A percentile compares a stretch with the other conserved stretches of the same genome.
Evolutionary conservation across 2,113 vertebrate species (phyloP).

Genomic region (Blennius ocellaris): DNA sequence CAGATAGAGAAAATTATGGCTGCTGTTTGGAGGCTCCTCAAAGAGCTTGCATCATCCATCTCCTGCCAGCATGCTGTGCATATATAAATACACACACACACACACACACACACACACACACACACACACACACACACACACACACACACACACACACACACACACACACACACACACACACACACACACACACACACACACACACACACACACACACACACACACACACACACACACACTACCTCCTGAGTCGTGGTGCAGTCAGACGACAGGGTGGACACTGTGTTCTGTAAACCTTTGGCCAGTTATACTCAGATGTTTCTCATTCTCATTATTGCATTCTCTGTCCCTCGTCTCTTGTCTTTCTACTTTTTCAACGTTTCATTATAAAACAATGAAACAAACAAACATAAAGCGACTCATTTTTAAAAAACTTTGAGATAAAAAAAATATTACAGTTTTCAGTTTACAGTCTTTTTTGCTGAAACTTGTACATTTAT

Average conservation of each 20-base stretch:
- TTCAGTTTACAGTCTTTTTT: no score
- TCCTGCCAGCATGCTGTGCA: constrained; percentile 48
- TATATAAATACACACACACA: constrained; percentile 58
- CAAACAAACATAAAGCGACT: no score
- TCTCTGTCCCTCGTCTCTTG: no score
- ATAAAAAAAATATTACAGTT: no score
- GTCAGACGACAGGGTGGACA: constrained; percentile 70
- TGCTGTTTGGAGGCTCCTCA: constrained; percentile 72
- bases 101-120: constrained; percentile 48
- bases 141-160: constrained; percentile 35
- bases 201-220: constrained; percentile 32
- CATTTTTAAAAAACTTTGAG: no score
- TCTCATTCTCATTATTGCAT: no score
- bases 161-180: constrained; percentile 36
- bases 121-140: constrained; percentile 44
- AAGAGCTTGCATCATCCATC: constrained; percentile 69
- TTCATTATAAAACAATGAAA: no score
- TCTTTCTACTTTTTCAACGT: no score
- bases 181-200: constrained; percentile 52
- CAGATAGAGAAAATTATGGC: constrained; percentile 66
- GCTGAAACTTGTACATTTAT: no score
- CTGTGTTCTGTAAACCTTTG: constrained; percentile 74
- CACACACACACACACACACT: constrained; percentile 46
- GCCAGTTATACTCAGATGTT: constrained; percentile 59
- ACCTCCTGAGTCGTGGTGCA: constrained; percentile 56